phyloP scores from a whole-genome alignment of 2,888 invertebrate genomes.

The Nebria brevicollis region DNA sequence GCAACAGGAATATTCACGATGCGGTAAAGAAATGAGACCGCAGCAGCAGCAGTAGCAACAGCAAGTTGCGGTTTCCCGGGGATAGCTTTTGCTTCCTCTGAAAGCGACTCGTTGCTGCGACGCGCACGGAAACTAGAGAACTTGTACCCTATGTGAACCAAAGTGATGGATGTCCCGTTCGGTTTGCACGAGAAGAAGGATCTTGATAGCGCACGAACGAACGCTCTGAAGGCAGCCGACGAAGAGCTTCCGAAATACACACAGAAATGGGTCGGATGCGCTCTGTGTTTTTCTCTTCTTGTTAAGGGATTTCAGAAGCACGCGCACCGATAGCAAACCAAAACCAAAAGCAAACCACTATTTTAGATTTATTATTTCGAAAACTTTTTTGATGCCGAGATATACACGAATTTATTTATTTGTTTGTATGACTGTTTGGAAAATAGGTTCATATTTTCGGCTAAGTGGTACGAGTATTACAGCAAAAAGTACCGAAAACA shows the following conservation, averaged over 20 bases:
- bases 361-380: no score
- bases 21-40: conserved; percentile 19
- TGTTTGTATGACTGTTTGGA: background rate
- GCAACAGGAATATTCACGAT: conserved; percentile 10
- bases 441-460: background rate
- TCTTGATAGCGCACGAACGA: conserved; percentile 12
- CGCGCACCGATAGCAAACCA: no score
- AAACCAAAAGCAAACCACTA: no score
- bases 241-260: conserved; percentile 20
- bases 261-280: conserved; percentile 4
- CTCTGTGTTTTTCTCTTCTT: conserved; percentile 8
- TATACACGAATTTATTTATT: background rate
- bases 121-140: background rate
- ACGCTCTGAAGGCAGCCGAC: background rate
- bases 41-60: background rate
- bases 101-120: background rate
- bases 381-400: no score
- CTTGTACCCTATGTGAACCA: background rate
- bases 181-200: background rate
- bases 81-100: background rate
- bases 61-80: conserved; percentile 8
- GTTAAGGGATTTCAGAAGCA: conserved; percentile 14
- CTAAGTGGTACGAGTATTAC: background rate
- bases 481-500: background rate
- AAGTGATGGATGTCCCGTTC: conserved; percentile 11